Conservation (phyloP, 1,140 invertebrate species). For the Linepithema humile region DNA sequence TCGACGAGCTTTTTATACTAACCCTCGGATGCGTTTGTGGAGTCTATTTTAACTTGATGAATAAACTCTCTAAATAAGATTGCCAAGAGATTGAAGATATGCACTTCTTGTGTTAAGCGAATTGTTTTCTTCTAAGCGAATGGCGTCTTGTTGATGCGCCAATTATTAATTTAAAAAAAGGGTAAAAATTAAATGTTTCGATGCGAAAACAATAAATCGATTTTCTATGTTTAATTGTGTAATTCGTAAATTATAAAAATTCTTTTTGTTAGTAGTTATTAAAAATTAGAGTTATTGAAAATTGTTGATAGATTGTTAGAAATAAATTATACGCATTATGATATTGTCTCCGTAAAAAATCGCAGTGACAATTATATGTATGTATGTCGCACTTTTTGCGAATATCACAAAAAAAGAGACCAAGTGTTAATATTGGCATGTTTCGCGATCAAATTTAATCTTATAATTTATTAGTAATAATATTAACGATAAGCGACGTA, state of each 20-base stretch:
- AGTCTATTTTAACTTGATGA: background rate
- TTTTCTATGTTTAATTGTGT: constrained; percentile 10
- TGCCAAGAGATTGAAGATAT: background rate
- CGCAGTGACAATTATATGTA: background rate
- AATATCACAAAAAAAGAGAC: background rate
- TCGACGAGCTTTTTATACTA: constrained; percentile 20
- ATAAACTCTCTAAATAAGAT: background rate
- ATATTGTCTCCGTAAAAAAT: background rate
- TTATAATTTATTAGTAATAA: constrained; percentile 16
- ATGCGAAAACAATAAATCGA: background rate
- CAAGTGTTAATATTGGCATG: background rate
- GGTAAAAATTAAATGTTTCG: background rate
- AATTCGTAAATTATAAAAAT: constrained; percentile 24
- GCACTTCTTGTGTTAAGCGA: background rate
- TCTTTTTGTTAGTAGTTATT: constrained; percentile 3
- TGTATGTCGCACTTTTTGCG: background rate
- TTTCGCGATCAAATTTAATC: background rate
- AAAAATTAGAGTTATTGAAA: constrained; percentile 29
- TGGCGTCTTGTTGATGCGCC: background rate
- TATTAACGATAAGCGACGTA: background rate
- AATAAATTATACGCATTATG: background rate
- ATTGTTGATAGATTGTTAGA: constrained; percentile 27
- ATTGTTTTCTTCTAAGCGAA: background rate
- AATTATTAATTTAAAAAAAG: background rate
- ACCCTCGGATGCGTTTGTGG: constrained; percentile 39